Evolutionary conservation across 92 coral and sea anemone genomes (phyloP), one percentile per base, ranked within the genome.

Genomic region (Micromussa lordhowensis): DNA sequence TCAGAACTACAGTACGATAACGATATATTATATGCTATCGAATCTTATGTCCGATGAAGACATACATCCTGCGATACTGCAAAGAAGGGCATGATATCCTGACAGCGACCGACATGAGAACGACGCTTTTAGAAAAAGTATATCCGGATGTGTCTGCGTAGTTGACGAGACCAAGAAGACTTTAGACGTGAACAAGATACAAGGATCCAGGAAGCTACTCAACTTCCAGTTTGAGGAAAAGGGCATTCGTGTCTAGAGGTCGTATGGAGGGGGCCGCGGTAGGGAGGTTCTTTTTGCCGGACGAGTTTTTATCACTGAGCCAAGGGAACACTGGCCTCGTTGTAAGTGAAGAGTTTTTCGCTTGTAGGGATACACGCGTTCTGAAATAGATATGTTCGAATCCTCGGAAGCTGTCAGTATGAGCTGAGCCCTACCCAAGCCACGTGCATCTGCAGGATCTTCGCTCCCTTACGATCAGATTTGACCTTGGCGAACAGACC

Each of bases 1-100:
- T 94, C 95, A 30, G 95, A 94, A 75, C 95, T 95, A 14, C 94
- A 91, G 55, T 44, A 75, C 44, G 94, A 90, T n/a, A 94, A 94
- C 74, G 94, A 94, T n/a, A n/a, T n/a, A n/a, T n/a, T 86, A 82
- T 94, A 34, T 94, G 94, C 53, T 94, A 94, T 73, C 69, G 96
- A 59, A 94, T 94, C 49, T 84, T 94, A 40, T 94, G 95, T 57
- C 95, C 96, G 3, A 84, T 94, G 91, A 92, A 94, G 64, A 49
- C 88, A 24, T 70, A 93, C 61, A 94, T 94, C 59, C 90, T 95
- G 15, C 78, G 81, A 53, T 88, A 87, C 80, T 94, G 96, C 81
- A 69, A 80, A 69, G 94, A 94, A 70, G 94, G 94, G 30, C 92
- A 94, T 38, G 93, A 94, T 69, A 73, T 94, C 61, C 61, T 90